Base-by-base conservation (phyloP, 2,888 invertebrate genomes). In the Protophormia terraenovae region DNA sequence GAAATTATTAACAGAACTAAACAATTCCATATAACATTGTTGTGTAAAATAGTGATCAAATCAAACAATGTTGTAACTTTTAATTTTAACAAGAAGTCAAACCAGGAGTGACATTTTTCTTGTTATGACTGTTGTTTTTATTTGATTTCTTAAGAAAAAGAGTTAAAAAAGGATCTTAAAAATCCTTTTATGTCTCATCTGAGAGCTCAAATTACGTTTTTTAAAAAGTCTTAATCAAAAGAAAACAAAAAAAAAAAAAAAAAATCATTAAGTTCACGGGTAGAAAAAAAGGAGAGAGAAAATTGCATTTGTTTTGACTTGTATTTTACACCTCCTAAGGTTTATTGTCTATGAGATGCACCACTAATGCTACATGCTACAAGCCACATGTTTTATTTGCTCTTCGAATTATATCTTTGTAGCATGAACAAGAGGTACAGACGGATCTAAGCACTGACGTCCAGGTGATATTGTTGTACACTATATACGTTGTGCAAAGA, bases 241-340 rank as follows among this genome's bases (percentile, higher is more conserved):
- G 62, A 67, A 78, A n/a, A n/a, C n/a, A n/a, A n/a, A n/a, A n/a
- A n/a, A n/a, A n/a, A n/a, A n/a, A n/a, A n/a, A n/a, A n/a, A 60
- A 58, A 83, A 73, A 73, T 75, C 79, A 76, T 79, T 79, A 75
- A 80, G 72, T 71, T 75, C 71, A 67, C 67, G n/a, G 32, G 7
- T 24, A 41, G 4, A 6, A 16, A 45, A 3, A 60, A 24, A 53
- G 16, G 16, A 29, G 16, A 50, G 10, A 3, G 22, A 29, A 3
- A 67, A 67, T 1, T 64, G n/a, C 22, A 45, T 35, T 67, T 27
- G 38, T 71, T 53, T 50, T n/a, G n/a, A n/a, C 14, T 32, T 69
- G 8, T n/a, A 45, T 73, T 71, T 71, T 58, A 45, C 85, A 85
- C 85, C 82, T 85, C 85, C 85, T 82, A 69, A 75, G 82, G 84